Percentiles rank a stretch among this genome's conserved stretches.
Evolutionary conservation across 1,140 invertebrate species (phyloP).

Genomic region (Lepidurus packardi): DNA sequence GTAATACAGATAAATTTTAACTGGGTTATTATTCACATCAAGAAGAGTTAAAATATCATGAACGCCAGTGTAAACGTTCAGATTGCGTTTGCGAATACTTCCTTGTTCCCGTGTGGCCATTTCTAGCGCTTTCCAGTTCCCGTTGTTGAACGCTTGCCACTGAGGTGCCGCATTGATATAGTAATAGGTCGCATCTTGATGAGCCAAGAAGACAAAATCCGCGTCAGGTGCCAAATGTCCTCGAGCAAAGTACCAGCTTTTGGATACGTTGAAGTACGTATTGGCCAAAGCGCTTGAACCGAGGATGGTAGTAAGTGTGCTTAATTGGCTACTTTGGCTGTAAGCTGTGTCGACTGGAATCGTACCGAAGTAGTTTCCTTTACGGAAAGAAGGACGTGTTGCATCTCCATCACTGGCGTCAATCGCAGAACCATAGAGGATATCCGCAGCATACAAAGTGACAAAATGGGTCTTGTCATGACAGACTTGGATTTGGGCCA

Average conservation of each 20-base stretch:
- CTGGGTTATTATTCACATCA: conserved; percentile 45
- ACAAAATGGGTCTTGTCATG: conserved; percentile 19
- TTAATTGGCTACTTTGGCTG: conserved; percentile 24
- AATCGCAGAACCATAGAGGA: conserved; percentile 25
- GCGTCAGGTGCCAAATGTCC: conserved; percentile 40
- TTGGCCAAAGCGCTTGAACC: not conserved
- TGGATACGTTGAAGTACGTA: conserved; percentile 24
- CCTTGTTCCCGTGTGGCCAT: conserved; percentile 26
- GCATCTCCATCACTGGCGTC: conserved; percentile 22
- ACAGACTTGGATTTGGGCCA: conserved; percentile 26
- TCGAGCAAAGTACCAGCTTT: conserved; percentile 37
- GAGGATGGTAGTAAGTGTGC: conserved; percentile 2
- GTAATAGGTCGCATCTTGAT: conserved; percentile 40
- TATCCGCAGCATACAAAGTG: not conserved
- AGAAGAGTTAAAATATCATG: conserved; percentile 49
- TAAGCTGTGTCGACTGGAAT: conserved; percentile 22
- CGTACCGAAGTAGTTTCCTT: conserved; percentile 16
- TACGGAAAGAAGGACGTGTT: conserved; percentile 23
- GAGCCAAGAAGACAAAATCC: conserved; percentile 37
- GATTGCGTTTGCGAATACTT: conserved; percentile 38
- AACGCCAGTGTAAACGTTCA: conserved; percentile 54
- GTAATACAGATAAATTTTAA: conserved; percentile 43
- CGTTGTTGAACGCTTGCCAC: conserved; percentile 40
- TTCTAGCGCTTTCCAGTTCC: conserved; percentile 35
- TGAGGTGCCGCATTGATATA: conserved; percentile 39